phyloP scores from a whole-genome alignment of 2,797 vertebrate genomes.

The Hafferia zeledoni region DNA sequence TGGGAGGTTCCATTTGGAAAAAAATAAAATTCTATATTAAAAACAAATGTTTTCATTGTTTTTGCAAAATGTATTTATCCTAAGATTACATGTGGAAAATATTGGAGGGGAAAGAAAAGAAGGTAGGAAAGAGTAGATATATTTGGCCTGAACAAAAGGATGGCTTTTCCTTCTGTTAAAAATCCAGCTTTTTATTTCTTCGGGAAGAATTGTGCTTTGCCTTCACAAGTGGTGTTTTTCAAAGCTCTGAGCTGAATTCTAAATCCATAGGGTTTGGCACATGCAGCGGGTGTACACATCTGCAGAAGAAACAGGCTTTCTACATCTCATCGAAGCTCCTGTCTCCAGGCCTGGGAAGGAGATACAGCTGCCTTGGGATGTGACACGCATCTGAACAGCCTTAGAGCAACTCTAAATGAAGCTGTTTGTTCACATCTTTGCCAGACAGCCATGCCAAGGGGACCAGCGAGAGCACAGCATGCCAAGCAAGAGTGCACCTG shows the following conservation, averaged over 20 bases:
- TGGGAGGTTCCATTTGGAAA: neutral
- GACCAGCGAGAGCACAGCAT: accelerated
- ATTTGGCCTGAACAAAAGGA: neutral
- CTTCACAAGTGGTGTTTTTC: neutral
- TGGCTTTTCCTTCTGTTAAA: neutral
- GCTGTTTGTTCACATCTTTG: neutral
- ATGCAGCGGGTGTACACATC: neutral
- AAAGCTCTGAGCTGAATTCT: neutral
- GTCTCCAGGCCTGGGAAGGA: neutral
- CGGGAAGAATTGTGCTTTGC: neutral
- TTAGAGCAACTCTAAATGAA: neutral
- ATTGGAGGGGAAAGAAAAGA: neutral
- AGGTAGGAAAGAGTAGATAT: neutral
- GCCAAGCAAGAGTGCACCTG: neutral
- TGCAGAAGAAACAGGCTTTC: neutral
- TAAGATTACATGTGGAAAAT: neutral
- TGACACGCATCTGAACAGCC: neutral
- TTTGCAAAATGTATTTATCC: neutral
- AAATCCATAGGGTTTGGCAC: neutral
- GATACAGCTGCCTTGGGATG: neutral
- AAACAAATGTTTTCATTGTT: neutral
- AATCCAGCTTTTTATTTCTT: neutral
- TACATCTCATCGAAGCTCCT: accelerated
- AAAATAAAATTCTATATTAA: neutral
- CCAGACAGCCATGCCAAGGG: neutral